Base-by-base conservation (phyloP, 2,113 vertebrate species). In the Clarias gariepinus region DNA sequence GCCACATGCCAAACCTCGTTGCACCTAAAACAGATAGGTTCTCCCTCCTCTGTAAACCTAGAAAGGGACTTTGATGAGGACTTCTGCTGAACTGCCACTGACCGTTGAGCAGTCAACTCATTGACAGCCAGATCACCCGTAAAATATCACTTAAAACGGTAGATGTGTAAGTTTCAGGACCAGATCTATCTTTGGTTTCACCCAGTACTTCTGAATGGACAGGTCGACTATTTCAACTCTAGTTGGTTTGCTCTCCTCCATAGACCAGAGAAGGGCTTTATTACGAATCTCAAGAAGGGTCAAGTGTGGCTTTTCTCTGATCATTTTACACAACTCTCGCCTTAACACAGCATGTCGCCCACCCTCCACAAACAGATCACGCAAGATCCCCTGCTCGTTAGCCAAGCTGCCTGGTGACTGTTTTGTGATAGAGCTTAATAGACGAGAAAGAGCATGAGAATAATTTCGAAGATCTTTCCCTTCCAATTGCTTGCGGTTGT, bases 301-400 rank as follows among this genome's bases (percentile, higher is more conserved):
- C n/a, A 47, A 66, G 36, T 36, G n/a, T n/a, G n/a, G n/a, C n/a
- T 79, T 73, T 66, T 82, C 85, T 68, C 84, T 89, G 13, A 86
- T 36, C 16, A 82, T 28, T 47, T 74, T 89, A 12, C 60, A 2
- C 6, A 77, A 30, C 10, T 86, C 61, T n/a, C 61, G 64, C n/a
- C 63, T 33, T n/a, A 64, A 64, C 2, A 6, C 64, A 47, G 5
- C 7, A n/a, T 61, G 15, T 5, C 30, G 9, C 25, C n/a, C n/a
- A n/a, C 64, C 74, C 76, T 87, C 85, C 33, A 81, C 69, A 60
- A 81, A 89, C 71, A 84, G 85, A 82, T 87, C 88, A 15, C 64
- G 41, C n/a, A n/a, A n/a, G n/a, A n/a, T n/a, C n/a, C n/a, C n/a
- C n/a, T n/a, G n/a, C n/a, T n/a, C n/a, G n/a, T 84, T 73, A 30